These are phyloP conservation scores for Callosobruchus maculatus DNA, from an alignment of 2,888 invertebrate genomes.

Conservation along the genomic window DNA sequence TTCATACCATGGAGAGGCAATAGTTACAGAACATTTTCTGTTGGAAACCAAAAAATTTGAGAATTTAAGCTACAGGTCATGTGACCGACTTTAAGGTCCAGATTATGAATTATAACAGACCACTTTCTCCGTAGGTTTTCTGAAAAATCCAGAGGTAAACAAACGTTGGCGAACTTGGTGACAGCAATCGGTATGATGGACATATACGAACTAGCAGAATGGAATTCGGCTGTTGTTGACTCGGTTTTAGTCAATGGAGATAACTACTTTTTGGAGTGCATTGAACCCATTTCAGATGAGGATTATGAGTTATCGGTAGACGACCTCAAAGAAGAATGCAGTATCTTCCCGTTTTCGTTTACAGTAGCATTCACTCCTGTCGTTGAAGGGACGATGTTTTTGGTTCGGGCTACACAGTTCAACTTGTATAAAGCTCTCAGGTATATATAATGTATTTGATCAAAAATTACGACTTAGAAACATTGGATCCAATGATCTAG, in stretches of 20 bases:
- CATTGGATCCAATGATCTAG: too few relatives aligned
- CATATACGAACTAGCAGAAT: constrained; percentile 59
- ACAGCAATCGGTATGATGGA: constrained; percentile 53
- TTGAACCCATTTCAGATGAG: constrained; percentile 47
- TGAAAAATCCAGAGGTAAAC: constrained; percentile 57
- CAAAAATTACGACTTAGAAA: too few relatives aligned
- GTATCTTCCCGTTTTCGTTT: constrained; percentile 58
- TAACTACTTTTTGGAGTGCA: constrained; percentile 54
- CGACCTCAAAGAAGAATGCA: constrained; percentile 55
- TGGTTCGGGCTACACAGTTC: constrained; percentile 54
- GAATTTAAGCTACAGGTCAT: too few relatives aligned
- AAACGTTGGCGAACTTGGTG: constrained; percentile 57
- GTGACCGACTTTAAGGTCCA: not conserved
- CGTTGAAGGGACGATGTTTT: constrained; percentile 61
- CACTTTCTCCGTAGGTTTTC: constrained; percentile 46
- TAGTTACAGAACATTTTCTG: too few relatives aligned
- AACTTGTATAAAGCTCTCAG: constrained; percentile 61
- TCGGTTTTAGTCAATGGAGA: constrained; percentile 60
- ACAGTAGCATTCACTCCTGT: constrained; percentile 55
- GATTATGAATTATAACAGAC: not conserved
- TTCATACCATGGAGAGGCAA: too few relatives aligned
- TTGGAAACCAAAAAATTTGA: too few relatives aligned
- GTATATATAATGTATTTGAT: constrained; percentile 19
- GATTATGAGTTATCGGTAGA: constrained; percentile 59
- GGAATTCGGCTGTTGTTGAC: constrained; percentile 61